Evolutionary conservation across 2,797 vertebrate genomes (phyloP), one percentile per base, ranked within the genome.

Genomic region (Gymnoscopelus microlampas): DNA sequence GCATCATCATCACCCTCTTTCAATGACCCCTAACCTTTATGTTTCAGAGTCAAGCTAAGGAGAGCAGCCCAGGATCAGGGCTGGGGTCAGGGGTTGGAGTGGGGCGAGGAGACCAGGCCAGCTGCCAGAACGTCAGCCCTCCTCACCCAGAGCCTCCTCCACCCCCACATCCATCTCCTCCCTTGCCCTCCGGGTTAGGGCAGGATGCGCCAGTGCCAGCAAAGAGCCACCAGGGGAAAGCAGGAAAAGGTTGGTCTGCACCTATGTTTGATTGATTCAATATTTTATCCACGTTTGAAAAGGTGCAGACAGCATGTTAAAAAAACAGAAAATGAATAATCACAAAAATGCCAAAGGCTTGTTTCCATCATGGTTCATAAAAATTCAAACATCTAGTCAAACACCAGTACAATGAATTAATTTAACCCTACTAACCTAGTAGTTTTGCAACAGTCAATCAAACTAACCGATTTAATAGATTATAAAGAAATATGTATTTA

Each of bases 1-100:
- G 53, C 32, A 5, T 59, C 81, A 32, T 67, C 55, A 60, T 65
- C 55, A 72, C 26, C 32, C 24, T 4, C 24, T 3, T 44, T 39
- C 47, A 44, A 49, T 66, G 66, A 66, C 44, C 67, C 71, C 48
- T 81, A 32, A 59, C 29, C 63, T 0, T 24, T 79, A 51, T 19
- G 1, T 83, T 69, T 0, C 91, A 98, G 96, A 89, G 90, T 47
- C 68, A 90, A 26, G 90, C 90, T 55, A 94, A 93, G 77, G 93
- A 95, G 0, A 92, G 94, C 67, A 73, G 90, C 55, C 65, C 92
- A 0, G 79, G 83, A 62, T 92, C 81, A 11, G 92, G 78, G 10
- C 63, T 5, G 5, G 61, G 53, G 0, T 73, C 80, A 5, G 77
- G 74, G 63, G 63, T 80, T 62, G 4, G 50, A 0, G 39, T 44